phyloP scores from a whole-genome alignment of 1,140 invertebrate species.

The Branchinecta lindahli region DNA sequence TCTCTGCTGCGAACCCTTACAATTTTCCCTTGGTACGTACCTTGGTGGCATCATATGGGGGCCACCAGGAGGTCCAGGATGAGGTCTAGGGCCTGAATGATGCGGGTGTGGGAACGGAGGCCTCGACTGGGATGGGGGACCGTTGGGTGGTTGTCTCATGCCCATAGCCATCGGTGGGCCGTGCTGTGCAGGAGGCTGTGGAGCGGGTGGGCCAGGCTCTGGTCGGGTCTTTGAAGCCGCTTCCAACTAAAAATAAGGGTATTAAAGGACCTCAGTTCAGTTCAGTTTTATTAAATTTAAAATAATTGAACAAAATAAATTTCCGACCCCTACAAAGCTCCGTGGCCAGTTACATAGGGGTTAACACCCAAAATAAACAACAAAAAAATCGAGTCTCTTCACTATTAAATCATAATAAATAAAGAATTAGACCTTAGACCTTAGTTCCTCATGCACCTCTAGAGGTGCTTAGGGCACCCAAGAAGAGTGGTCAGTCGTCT shows the following conservation, averaged over 20 bases:
- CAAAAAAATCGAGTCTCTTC: too few relatives aligned
- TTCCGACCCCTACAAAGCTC: too few relatives aligned
- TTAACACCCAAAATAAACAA: too few relatives aligned
- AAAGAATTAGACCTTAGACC: too few relatives aligned
- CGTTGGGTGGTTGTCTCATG: not conserved
- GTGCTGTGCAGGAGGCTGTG: constrained; percentile 33
- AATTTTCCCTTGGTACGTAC: not conserved
- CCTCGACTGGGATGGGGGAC: not conserved
- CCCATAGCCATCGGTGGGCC: constrained; percentile 16
- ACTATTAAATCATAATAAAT: too few relatives aligned
- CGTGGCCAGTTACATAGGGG: too few relatives aligned
- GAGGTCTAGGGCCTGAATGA: constrained; percentile 18
- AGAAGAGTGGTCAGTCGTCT: too few relatives aligned
- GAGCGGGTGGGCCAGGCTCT: constrained; percentile 37
- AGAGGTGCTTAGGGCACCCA: too few relatives aligned
- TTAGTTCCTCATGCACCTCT: too few relatives aligned
- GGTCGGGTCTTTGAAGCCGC: constrained; percentile 76
- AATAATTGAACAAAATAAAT: too few relatives aligned
- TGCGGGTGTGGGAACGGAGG: not conserved
- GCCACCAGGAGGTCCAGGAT: constrained; percentile 37
- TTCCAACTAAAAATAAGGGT: constrained; percentile 46
- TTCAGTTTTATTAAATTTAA: too few relatives aligned
- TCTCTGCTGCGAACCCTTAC: too few relatives aligned
- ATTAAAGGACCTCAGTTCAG: not conserved
- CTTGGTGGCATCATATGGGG: constrained; percentile 46